phyloP scores from a whole-genome alignment of 2,888 invertebrate genomes.

The Drosophila meridionalis region DNA sequence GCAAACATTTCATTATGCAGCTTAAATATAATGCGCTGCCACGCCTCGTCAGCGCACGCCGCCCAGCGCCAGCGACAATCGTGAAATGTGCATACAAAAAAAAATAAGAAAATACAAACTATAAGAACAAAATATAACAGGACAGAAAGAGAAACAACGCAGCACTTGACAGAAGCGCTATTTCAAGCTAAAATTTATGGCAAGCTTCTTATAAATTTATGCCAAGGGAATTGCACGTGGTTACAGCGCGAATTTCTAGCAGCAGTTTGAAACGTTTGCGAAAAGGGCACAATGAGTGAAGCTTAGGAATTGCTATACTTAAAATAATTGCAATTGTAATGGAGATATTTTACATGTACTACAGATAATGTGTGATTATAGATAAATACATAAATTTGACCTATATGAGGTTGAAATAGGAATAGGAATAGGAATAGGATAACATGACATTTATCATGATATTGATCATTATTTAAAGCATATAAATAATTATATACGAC shows the following conservation, averaged over 20 bases:
- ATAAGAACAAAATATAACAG: neutral
- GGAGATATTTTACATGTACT: neutral
- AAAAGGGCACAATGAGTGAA: neutral
- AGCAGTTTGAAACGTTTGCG: neutral
- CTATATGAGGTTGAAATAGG: too few relatives aligned
- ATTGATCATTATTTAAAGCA: too few relatives aligned
- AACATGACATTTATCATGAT: too few relatives aligned
- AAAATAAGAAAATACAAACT: neutral
- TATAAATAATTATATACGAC: too few relatives aligned
- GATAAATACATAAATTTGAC: too few relatives aligned
- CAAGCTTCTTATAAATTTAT: constrained; percentile 49
- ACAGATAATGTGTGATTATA: too few relatives aligned
- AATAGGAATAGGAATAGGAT: too few relatives aligned
- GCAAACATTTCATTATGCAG: constrained; percentile 74
- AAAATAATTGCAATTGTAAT: constrained; percentile 1
- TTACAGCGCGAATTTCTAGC: constrained; percentile 6
- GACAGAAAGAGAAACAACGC: constrained; percentile 2
- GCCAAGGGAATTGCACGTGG: constrained; percentile 38
- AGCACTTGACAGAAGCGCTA: constrained; percentile 50
- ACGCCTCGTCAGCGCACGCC: constrained; percentile 33
- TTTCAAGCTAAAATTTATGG: constrained; percentile 51
- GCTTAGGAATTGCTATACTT: neutral
- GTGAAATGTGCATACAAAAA: constrained; percentile 16
- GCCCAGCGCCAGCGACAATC: constrained; percentile 33
- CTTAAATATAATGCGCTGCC: constrained; percentile 53